A percentile compares a stretch with the other conserved stretches of the same genome.
phyloP scores from a whole-genome alignment of 2,888 invertebrate species.

The Drosophila kanekoi region DNA sequence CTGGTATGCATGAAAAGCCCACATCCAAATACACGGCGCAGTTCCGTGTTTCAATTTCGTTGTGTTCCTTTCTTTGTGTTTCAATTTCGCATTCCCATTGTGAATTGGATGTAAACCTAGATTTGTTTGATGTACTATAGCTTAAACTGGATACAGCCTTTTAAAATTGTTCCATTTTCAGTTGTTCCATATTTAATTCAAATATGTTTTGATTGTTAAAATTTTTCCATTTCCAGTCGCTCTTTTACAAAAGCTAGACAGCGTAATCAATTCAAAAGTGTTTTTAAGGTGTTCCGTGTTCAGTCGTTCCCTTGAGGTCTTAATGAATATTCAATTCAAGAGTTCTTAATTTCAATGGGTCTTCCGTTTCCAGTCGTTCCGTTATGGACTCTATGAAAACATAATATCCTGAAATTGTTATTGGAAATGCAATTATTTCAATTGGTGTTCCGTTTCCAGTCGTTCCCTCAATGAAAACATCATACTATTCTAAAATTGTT shows the following conservation, averaged over 20 bases:
- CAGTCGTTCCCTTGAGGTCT: too few species aligned
- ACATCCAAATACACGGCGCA: not conserved
- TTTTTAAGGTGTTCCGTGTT: not conserved
- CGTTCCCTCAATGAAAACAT: too few species aligned
- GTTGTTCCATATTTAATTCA: not conserved
- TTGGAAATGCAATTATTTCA: too few species aligned
- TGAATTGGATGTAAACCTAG: not conserved
- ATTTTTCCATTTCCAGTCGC: too few species aligned
- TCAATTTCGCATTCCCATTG: not conserved
- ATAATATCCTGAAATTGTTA: too few species aligned
- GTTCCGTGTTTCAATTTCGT: not conserved
- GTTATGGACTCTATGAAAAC: too few species aligned
- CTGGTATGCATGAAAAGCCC: conserved; percentile 2
- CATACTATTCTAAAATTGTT: too few species aligned
- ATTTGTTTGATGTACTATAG: not conserved
- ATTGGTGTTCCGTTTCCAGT: too few species aligned
- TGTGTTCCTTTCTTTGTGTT: not conserved
- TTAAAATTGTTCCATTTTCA: not conserved
- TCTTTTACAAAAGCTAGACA: too few species aligned
- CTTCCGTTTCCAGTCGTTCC: not conserved
- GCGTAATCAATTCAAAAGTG: not conserved
- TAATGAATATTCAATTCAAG: too few species aligned
- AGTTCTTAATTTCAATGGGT: not conserved
- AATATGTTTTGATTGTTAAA: too few species aligned
- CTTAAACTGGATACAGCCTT: too few species aligned